Conservation (phyloP, 2,888 invertebrate species). For the Cephus runcator region DNA sequence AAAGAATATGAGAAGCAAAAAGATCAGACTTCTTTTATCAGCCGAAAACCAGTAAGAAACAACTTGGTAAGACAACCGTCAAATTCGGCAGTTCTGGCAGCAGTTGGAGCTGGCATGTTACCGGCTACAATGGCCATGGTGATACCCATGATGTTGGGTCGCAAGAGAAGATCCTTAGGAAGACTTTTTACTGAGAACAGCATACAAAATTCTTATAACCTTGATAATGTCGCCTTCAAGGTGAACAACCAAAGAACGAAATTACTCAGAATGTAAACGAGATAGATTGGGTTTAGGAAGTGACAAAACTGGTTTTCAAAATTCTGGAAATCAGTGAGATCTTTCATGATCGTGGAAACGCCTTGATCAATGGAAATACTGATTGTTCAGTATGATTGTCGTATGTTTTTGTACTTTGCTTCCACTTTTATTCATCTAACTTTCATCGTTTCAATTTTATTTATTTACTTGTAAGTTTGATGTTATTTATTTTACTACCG, state of each 20-base stretch:
- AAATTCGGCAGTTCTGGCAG: constrained; percentile 75
- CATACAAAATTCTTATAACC: constrained; percentile 13
- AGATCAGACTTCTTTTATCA: constrained; percentile 36
- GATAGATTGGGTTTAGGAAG: not conserved
- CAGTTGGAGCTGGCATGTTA: constrained; percentile 82
- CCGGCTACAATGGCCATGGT: constrained; percentile 86
- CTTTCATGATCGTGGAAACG: not conserved
- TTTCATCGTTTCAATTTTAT: not conserved
- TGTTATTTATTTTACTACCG: not conserved
- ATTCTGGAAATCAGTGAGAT: not conserved
- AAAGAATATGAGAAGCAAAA: constrained; percentile 61
- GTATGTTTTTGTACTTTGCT: not conserved
- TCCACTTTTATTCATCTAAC: not conserved
- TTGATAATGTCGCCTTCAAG: constrained; percentile 4
- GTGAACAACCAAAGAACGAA: constrained; percentile 18
- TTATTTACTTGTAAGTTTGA: not conserved
- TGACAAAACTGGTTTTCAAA: not conserved
- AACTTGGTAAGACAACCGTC: constrained; percentile 63
- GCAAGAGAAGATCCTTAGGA: constrained; percentile 53
- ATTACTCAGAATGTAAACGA: not conserved
- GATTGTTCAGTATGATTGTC: not conserved
- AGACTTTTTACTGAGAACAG: constrained; percentile 10
- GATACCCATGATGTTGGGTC: constrained; percentile 80
- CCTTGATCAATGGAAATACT: not conserved
- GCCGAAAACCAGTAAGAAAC: constrained; percentile 49